Conservation (phyloP, 2,797 vertebrate species). For the Acomys russatus region DNA sequence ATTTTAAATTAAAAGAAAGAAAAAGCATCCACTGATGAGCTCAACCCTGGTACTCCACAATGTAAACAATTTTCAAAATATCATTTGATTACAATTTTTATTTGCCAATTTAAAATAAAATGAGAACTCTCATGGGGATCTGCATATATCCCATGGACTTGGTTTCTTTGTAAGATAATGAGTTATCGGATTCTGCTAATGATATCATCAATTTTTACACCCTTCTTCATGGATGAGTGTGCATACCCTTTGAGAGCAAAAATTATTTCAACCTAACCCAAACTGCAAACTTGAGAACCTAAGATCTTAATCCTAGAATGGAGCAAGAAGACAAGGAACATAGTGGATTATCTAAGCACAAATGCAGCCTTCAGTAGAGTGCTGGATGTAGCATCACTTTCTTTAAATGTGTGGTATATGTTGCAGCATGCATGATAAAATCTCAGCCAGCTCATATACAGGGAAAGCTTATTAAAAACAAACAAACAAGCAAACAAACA, state of each 20-base stretch:
- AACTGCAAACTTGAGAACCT: neutral
- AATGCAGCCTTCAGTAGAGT: neutral
- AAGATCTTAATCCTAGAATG: slow-evolving; percentile 4
- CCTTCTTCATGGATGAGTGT: neutral
- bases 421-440: neutral
- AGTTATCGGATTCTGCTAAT: neutral
- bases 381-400: neutral
- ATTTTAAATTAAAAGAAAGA: neutral
- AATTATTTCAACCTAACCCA: neutral
- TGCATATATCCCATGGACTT: neutral
- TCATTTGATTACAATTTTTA: neutral
- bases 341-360: neutral
- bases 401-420: neutral
- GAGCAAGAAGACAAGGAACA: neutral
- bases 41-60: neutral
- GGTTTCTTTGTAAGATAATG: neutral
- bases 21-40: neutral
- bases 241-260: neutral
- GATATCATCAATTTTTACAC: neutral
- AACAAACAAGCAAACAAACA: neutral
- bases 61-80: neutral
- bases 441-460: neutral
- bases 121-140: neutral
- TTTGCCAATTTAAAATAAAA: neutral
- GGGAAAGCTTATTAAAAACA: neutral